Evolutionary conservation across 2,113 vertebrate genomes (phyloP).

Genomic region (Sclerurus mexicanus): DNA sequence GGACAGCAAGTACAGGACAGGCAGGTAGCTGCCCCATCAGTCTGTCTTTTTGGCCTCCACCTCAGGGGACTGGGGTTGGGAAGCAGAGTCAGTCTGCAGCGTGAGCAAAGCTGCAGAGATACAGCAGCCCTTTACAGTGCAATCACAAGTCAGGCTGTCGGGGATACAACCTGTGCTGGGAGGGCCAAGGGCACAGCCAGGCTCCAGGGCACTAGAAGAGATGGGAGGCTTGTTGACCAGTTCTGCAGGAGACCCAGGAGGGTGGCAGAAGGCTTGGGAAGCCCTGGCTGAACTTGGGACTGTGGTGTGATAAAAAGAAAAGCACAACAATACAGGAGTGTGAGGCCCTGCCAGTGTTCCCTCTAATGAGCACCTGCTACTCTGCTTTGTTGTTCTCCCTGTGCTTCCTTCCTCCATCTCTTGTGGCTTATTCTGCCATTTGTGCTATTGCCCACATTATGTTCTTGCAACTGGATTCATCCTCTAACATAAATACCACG

Average conservation of each 20-base stretch:
- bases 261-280: not conserved
- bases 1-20: not conserved
- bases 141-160: not conserved
- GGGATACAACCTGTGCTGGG: not conserved
- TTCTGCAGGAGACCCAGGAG: not conserved
- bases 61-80: not conserved
- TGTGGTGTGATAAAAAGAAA: not conserved
- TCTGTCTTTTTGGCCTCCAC: not conserved
- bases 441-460: not conserved
- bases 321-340: not conserved
- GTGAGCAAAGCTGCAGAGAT: not conserved
- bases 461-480: not conserved
- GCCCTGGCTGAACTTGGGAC: not conserved
- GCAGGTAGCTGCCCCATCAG: not conserved
- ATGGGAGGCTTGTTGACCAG: not conserved
- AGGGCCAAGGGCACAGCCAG: not conserved
- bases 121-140: not conserved
- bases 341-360: accelerated
- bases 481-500: not conserved
- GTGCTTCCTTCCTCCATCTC: not conserved
- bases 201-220: not conserved
- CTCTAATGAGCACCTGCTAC: not conserved
- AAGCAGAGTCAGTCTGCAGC: not conserved
- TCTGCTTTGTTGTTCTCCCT: not conserved
- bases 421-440: not conserved